Conservation (phyloP, 2,888 invertebrate genomes). For the Lochmaea capreae region DNA sequence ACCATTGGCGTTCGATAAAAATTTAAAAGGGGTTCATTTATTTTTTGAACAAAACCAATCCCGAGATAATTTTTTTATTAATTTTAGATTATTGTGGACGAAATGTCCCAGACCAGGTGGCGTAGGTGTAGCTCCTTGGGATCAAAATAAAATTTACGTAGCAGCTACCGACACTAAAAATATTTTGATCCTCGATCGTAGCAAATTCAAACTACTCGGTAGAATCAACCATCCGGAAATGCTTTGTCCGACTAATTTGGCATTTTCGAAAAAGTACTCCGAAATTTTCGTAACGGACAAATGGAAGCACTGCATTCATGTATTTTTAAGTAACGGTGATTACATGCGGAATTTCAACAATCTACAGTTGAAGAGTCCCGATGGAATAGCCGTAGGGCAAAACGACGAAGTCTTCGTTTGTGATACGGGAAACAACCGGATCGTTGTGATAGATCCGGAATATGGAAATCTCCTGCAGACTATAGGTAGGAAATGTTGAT, state of each 20-base stretch:
- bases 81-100: constrained; percentile 66
- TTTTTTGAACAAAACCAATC: too few species aligned
- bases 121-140: constrained; percentile 74
- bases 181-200: constrained; percentile 57
- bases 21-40: too few species aligned
- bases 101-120: constrained; percentile 76
- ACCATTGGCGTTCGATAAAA: too few species aligned
- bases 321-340: constrained; percentile 74
- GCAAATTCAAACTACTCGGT: constrained; percentile 66
- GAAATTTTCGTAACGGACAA: constrained; percentile 75
- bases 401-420: constrained; percentile 74
- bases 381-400: constrained; percentile 75
- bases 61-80: too few species aligned
- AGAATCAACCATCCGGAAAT: constrained; percentile 69
- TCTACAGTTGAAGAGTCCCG: constrained; percentile 77
- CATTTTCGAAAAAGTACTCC: constrained; percentile 69
- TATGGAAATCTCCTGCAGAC: constrained; percentile 51
- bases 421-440: constrained; percentile 83
- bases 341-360: constrained; percentile 72
- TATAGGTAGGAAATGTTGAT: constrained; percentile 41
- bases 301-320: constrained; percentile 77
- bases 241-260: constrained; percentile 73
- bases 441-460: constrained; percentile 68
- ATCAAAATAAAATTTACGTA: constrained; percentile 73
- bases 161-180: constrained; percentile 68